These are phyloP conservation scores for Telmatherina bonti DNA, from an alignment of 2,797 vertebrate genomes.

Conservation along the genomic window DNA sequence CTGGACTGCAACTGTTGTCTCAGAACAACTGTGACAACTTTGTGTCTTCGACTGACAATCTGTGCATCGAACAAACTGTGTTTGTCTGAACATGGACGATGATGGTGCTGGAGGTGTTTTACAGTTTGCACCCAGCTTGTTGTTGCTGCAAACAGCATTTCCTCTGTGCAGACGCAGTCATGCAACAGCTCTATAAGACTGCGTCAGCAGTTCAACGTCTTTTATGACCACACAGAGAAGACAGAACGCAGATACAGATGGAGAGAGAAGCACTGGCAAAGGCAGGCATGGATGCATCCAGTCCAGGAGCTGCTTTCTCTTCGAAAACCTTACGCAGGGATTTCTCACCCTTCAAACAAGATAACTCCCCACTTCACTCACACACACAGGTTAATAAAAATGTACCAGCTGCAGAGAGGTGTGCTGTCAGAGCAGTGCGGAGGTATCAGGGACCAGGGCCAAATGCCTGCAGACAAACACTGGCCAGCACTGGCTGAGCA, in stretches of 20 bases:
- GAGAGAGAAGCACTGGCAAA: neutral
- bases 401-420: constrained; percentile 46
- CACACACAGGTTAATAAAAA: constrained; percentile 16
- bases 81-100: too few species aligned
- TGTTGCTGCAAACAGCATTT: constrained; percentile 48
- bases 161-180: constrained; percentile 30
- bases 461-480: constrained; percentile 73
- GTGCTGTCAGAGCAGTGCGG: constrained; percentile 54
- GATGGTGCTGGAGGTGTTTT: too few species aligned
- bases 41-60: too few species aligned
- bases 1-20: too few species aligned
- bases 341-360: constrained; percentile 10
- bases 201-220: constrained; percentile 33
- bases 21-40: too few species aligned
- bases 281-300: neutral
- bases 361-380: neutral
- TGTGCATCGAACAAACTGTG: too few species aligned
- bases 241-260: neutral
- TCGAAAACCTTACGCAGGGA: constrained; percentile 25
- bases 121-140: constrained; percentile 42
- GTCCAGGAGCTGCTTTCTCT: constrained; percentile 20
- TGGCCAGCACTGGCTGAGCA: constrained; percentile 53
- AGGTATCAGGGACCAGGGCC: constrained; percentile 53
- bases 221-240: neutral
- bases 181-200: constrained; percentile 37